Evolutionary conservation across 2,113 vertebrate genomes (phyloP).

Genomic region (Thomomys bottae): DNA sequence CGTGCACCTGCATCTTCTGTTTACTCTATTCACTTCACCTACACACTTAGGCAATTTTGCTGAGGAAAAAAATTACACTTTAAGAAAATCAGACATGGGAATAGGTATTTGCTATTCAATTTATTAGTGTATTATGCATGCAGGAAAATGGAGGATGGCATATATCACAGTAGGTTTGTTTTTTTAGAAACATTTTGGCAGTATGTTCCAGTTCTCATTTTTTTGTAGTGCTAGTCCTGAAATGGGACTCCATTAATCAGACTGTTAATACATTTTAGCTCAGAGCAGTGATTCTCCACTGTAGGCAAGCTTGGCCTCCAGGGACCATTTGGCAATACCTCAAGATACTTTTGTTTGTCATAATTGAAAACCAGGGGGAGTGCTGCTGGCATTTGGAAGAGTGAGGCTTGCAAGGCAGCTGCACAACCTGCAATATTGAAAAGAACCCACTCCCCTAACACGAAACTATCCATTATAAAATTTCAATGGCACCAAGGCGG

Average conservation of each 20-base stretch:
- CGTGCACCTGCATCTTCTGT: conserved; percentile 55
- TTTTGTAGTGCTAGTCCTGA: conserved; percentile 39
- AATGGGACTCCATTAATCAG: conserved; percentile 39
- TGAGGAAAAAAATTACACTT: conserved; percentile 60
- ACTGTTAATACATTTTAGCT: conserved; percentile 41
- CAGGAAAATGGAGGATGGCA: background rate
- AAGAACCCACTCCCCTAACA: background rate
- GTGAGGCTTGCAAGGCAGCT: background rate
- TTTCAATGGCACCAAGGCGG: background rate
- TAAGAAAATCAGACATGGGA: conserved; percentile 59
- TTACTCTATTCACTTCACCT: conserved; percentile 56
- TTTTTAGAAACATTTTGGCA: conserved; percentile 40
- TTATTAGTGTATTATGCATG: conserved; percentile 52
- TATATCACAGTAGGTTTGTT: background rate
- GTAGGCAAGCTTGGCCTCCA: background rate
- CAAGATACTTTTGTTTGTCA: conserved; percentile 46
- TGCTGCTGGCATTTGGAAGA: background rate
- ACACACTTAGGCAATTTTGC: background rate
- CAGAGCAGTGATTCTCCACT: conserved; percentile 6
- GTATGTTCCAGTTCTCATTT: conserved; percentile 31
- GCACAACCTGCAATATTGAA: background rate
- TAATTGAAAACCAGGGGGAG: background rate
- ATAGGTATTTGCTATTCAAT: conserved; percentile 48
- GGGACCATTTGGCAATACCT: background rate
- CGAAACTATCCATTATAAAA: background rate